phyloP scores from a whole-genome alignment of 2,113 vertebrate species.

The Forbesichthys papilliferus region DNA sequence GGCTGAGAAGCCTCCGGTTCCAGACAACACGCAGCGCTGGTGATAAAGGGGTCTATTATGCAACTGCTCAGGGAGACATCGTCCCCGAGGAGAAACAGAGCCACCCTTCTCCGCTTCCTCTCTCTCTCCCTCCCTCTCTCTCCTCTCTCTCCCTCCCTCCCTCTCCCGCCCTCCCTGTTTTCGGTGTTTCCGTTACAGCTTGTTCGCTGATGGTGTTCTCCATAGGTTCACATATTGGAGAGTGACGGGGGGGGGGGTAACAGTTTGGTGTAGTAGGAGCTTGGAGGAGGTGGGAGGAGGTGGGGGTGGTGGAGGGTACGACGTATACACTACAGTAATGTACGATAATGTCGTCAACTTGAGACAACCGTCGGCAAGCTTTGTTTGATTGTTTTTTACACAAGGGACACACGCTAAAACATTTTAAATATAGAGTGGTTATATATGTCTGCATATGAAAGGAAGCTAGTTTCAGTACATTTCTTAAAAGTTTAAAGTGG shows the following conservation, averaged over 20 bases:
- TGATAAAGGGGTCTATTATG: conserved; percentile 61
- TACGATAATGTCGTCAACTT: no score
- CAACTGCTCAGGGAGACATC: conserved; percentile 45
- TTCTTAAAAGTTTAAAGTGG: no score
- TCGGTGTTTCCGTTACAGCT: background rate
- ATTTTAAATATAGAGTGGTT: no score
- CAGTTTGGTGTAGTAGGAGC: background rate
- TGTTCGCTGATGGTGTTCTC: background rate
- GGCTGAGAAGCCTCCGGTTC: background rate
- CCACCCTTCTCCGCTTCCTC: conserved; percentile 14
- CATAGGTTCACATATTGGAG: background rate
- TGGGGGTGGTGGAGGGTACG: conserved; percentile 20
- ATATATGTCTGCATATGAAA: no score
- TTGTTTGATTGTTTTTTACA: no score
- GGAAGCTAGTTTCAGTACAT: no score
- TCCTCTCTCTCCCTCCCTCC: background rate
- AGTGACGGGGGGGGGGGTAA: background rate
- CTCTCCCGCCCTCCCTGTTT: conserved; percentile 5
- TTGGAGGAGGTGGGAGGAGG: conserved; percentile 8
- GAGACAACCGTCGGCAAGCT: no score
- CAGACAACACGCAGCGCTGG: conserved; percentile 14
- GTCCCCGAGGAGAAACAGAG: conserved; percentile 51
- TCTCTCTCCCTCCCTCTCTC: background rate
- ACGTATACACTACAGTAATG: conserved; percentile 30
- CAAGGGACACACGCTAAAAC: no score